These are phyloP conservation scores for Chironomus striatipennis DNA, from an alignment of 1,140 invertebrate species.

Conservation along the genomic window DNA sequence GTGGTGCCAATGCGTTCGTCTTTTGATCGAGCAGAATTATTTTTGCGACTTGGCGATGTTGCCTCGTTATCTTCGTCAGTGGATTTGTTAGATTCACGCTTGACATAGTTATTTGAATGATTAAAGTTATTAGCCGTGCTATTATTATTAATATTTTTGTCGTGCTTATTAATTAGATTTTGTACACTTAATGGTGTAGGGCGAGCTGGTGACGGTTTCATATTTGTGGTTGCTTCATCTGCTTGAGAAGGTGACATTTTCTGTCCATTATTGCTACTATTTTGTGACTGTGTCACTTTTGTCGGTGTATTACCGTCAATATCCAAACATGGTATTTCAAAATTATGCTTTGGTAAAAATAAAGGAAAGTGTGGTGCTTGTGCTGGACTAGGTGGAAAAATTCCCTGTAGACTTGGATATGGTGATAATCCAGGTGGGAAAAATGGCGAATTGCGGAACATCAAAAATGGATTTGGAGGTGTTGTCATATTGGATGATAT, in stretches of 20 bases:
- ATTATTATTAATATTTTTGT: constrained; percentile 17
- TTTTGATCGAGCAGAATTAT: neutral
- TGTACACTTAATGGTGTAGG: constrained; percentile 35
- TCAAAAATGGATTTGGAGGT: constrained; percentile 55
- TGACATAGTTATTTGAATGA: neutral
- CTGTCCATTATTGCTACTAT: constrained; percentile 33
- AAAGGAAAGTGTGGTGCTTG: constrained; percentile 45
- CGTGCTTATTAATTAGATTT: constrained; percentile 14
- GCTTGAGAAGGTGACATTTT: constrained; percentile 54
- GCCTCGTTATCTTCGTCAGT: constrained; percentile 28
- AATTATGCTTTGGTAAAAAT: constrained; percentile 43
- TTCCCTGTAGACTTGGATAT: constrained; percentile 38
- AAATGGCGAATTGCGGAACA: constrained; percentile 46
- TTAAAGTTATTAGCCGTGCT: constrained; percentile 25
- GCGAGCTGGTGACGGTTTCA: constrained; percentile 54
- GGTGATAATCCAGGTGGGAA: constrained; percentile 44
- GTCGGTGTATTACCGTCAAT: constrained; percentile 43
- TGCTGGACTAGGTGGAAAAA: constrained; percentile 36
- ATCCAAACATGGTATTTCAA: constrained; percentile 28
- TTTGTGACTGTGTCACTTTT: constrained; percentile 24
- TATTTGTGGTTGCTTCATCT: constrained; percentile 53
- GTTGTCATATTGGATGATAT: constrained; percentile 42
- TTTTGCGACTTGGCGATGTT: constrained; percentile 10
- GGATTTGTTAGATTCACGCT: constrained; percentile 9
- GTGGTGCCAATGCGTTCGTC: constrained; percentile 17